These are phyloP conservation scores for Microplitis deprimator DNA, from an alignment of 2,888 invertebrate species.

Conservation along the genomic window DNA sequence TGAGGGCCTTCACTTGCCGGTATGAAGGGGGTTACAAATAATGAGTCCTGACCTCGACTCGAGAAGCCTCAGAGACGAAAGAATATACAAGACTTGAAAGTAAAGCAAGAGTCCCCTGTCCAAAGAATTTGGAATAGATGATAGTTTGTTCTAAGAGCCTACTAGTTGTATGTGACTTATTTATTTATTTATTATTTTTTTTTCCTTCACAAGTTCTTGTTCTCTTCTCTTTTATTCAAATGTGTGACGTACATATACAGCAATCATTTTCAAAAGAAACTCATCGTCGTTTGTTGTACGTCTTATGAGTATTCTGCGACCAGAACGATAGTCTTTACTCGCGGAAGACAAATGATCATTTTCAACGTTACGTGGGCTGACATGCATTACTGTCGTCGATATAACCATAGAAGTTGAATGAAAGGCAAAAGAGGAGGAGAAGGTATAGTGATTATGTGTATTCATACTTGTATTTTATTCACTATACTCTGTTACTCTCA, in stretches of 20 bases:
- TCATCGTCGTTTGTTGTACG: slow-evolving; percentile 27
- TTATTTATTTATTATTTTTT: slow-evolving; percentile 17
- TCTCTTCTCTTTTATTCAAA: slow-evolving; percentile 38
- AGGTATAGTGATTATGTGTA: slow-evolving; percentile 23
- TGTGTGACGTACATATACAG: slow-evolving; percentile 38
- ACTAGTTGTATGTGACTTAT: slow-evolving; percentile 24
- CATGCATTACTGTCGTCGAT: slow-evolving; percentile 38
- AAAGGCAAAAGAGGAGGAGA: slow-evolving; percentile 33
- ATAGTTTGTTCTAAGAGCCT: slow-evolving; percentile 31
- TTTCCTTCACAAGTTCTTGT: slow-evolving; percentile 28
- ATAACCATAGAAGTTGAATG: slow-evolving; percentile 39
- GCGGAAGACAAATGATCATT: slow-evolving; percentile 42
- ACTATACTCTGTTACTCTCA: slow-evolving; percentile 15
- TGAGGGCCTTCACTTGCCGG: neutral
- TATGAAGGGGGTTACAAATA: slow-evolving; percentile 25
- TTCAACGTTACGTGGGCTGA: slow-evolving; percentile 36
- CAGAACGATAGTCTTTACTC: slow-evolving; percentile 32
- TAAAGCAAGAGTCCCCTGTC: slow-evolving; percentile 17
- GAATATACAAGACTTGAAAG: slow-evolving; percentile 14
- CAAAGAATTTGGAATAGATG: slow-evolving; percentile 40
- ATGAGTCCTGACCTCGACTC: slow-evolving; percentile 33
- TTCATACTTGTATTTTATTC: slow-evolving; percentile 26
- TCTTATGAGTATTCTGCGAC: slow-evolving; percentile 27
- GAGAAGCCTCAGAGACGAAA: slow-evolving; percentile 19
- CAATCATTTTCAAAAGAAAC: slow-evolving; percentile 39